Base-by-base conservation (phyloP, 2,113 vertebrate species). In the Suncus etruscus region DNA sequence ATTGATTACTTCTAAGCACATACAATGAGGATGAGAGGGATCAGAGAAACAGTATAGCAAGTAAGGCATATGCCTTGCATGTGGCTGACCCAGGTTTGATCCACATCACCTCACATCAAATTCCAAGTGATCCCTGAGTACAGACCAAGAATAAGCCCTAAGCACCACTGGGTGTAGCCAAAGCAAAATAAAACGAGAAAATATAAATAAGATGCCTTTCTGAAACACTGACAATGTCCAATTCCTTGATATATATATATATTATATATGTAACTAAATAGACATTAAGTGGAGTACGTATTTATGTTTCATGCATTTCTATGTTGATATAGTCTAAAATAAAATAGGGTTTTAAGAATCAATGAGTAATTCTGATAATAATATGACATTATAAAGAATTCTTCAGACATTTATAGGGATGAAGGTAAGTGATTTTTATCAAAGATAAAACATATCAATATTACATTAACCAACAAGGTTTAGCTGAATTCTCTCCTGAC, bases 331-430 rank as follows among this genome's bases (percentile, higher is more conserved):
- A 87, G 51, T 90, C 51, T 20, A 89, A 32, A 77, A 82, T 82
- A 90, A 94, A 91, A 89, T 14, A 91, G 78, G 50, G 32, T 89
- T 94, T 39, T 39, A 39, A 39, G 39, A 39, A 39, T 39, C 70
- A 87, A 66, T 70, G 10, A 93, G 69, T 84, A 90, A 92, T 80
- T 92, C 68, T 87, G 72, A 89, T 86, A 78, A 72, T 73, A 48
- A 79, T 8, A 87, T 75, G 65, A 82, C 74, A 72, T 54, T 89
- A 90, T 48, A 83, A 87, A 77, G n/a, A 90, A 11, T 68, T 87
- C 75, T 31, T 79, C 87, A 32, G 66, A 47, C 47, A 94, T 85
- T 92, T 91, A 70, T 51, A 75, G 45, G 45, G 63, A 69, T 18
- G 18, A 51, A 89, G 77, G 90, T 73, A 45, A 72, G 54, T 18